Evolutionary conservation across 2,888 invertebrate genomes (phyloP).

Genomic region (Caenorhabditis japonica): DNA sequence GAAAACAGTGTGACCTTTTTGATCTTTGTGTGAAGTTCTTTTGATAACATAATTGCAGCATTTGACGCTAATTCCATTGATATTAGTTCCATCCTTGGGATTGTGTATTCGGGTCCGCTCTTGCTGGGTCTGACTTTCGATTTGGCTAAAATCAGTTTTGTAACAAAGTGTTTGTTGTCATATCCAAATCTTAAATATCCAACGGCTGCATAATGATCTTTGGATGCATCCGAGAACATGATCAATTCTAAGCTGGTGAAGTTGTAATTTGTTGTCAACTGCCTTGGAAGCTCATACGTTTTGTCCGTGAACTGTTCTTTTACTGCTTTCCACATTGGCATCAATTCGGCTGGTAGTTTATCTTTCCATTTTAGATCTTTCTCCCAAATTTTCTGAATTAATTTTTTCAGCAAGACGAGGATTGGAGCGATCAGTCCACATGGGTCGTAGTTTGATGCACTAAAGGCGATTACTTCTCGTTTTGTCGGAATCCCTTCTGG

Average conservation of each 20-base stretch:
- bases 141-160: constrained; percentile 22
- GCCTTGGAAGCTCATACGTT: background rate
- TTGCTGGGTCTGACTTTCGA: constrained; percentile 7
- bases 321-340: constrained; percentile 16
- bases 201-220: constrained; percentile 6
- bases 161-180: background rate
- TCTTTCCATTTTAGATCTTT: constrained; percentile 13
- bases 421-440: constrained; percentile 23
- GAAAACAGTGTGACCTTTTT: constrained; percentile 17
- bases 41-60: background rate
- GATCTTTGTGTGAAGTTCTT: background rate
- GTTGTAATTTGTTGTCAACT: background rate
- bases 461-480: constrained; percentile 4
- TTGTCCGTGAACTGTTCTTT: background rate
- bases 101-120: constrained; percentile 14
- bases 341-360: background rate
- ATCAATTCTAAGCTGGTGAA: constrained; percentile 2
- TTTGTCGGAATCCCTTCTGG: constrained; percentile 5
- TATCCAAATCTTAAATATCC: constrained; percentile 12
- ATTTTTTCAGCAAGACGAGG: constrained; percentile 10
- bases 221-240: constrained; percentile 30
- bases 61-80: constrained; percentile 24
- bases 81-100: constrained; percentile 49
- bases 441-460: constrained; percentile 34
- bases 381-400: constrained; percentile 21